Evolutionary conservation across 1,140 invertebrate genomes (phyloP), one percentile per base, ranked within the genome.

Genomic region (Linepithema humile): DNA sequence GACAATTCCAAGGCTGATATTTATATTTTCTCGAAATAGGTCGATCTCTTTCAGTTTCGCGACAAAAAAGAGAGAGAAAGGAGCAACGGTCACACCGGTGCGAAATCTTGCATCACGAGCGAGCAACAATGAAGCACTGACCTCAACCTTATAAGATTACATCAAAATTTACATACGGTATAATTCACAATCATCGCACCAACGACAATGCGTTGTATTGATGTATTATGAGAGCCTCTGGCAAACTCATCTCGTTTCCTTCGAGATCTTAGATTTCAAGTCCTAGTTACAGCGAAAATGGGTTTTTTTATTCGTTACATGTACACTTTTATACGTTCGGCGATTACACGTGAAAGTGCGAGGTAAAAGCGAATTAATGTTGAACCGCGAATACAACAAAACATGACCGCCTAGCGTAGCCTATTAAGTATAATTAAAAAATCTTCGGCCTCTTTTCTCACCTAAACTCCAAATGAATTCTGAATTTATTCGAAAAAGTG

Each of bases 81-180:
- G 23, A 59, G 26, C 35, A 32, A 17, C 15, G 7, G 38, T 23
- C 17, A 48, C 10, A 20, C 29, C n/a, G 5, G 4, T 43, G 60
- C 43, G 32, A 69, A 55, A 40, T 7, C 23, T 40, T 26, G 60
- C 43, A 38, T 78, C 15, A 23, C 20, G 9, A n/a, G 29, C 17
- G 17, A 45, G 23, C 23, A 3, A 45, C 45, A 55, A 82, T 83
- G 17, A 69, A 65, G 60, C 64, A 84, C 45, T 53, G 62, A 78
- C 75, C 62, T 78, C 64, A 45, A 69, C 35, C 62, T 78, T 69
- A 69, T 69, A 69, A 78, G 75, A 78, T 78, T 78, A 69, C 45
- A 78, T 23, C 4, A 64, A 55, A 69, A 78, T 69, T 78, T 69
- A 78, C 75, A 69, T 69, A 69, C 5, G 48, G n/a, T 69, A 69